These are phyloP conservation scores for Protaetia brevitarsis DNA, from an alignment of 1,140 invertebrate species.

Conservation along the genomic window DNA sequence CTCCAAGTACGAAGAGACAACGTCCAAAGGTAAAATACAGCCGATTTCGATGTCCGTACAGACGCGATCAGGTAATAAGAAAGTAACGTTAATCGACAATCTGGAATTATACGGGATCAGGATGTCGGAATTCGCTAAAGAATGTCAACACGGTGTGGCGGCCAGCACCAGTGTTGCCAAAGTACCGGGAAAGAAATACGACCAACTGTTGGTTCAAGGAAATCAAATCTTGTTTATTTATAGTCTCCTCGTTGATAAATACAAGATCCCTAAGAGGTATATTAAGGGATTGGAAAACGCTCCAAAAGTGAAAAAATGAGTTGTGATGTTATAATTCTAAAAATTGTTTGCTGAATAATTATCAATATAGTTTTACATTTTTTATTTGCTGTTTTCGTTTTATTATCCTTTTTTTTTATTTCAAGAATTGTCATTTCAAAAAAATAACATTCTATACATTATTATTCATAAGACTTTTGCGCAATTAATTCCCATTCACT, in stretches of 20 bases:
- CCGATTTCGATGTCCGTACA: conserved; percentile 76
- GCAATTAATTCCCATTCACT: no score
- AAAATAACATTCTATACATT: no score
- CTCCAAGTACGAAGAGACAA: conserved; percentile 55
- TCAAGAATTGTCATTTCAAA: no score
- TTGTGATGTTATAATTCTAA: no score
- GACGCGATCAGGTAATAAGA: conserved; percentile 83
- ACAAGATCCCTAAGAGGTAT: conserved; percentile 63
- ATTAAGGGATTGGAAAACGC: conserved; percentile 65
- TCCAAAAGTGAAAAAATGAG: conserved; percentile 58
- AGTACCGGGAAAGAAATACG: conserved; percentile 67
- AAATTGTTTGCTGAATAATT: no score
- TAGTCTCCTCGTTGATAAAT: conserved; percentile 68
- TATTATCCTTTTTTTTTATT: no score
- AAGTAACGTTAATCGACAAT: conserved; percentile 86
- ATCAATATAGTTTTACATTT: no score
- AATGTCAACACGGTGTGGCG: conserved; percentile 79
- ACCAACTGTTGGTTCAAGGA: conserved; percentile 84
- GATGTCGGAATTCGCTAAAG: conserved; percentile 72
- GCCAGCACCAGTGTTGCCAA: conserved; percentile 81
- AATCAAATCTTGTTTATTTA: conserved; percentile 81
- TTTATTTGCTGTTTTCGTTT: no score
- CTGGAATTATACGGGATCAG: conserved; percentile 82
- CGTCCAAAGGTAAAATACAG: conserved; percentile 72
- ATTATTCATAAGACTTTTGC: no score